Conservation (phyloP, 2,888 invertebrate species). For the Drosophila niveifrons region DNA sequence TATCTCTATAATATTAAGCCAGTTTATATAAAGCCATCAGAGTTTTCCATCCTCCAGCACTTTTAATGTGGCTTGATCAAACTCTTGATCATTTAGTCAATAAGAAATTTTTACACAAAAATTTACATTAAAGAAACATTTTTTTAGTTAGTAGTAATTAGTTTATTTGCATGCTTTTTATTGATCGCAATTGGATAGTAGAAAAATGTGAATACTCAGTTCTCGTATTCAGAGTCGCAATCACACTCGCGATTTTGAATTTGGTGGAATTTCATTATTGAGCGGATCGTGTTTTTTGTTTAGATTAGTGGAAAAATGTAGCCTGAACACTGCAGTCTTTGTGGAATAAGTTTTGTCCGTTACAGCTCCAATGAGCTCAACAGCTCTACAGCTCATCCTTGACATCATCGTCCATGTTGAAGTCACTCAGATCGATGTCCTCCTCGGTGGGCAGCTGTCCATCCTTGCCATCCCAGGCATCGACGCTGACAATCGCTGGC, state of each 20-base stretch:
- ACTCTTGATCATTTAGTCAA: too few species aligned
- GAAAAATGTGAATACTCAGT: constrained; percentile 49
- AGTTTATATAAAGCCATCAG: too few species aligned
- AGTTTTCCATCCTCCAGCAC: too few species aligned
- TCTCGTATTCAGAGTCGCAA: constrained; percentile 55
- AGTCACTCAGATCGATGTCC: constrained; percentile 96
- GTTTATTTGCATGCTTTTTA: constrained; percentile 45
- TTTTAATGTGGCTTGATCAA: too few species aligned
- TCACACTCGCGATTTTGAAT: constrained; percentile 38
- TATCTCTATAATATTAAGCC: too few species aligned
- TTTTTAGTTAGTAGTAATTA: constrained; percentile 22
- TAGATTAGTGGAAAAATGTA: constrained; percentile 23
- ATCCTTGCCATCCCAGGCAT: constrained; percentile 98
- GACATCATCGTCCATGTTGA: constrained; percentile 91
- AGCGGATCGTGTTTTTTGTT: constrained; percentile 6
- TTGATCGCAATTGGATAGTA: constrained; percentile 40
- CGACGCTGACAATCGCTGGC: constrained; percentile 89
- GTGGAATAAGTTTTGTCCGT: constrained; percentile 7
- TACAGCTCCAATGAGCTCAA: not conserved
- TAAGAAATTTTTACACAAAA: too few species aligned
- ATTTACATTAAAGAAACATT: not conserved
- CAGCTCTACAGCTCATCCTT: constrained; percentile 82
- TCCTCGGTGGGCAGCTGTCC: constrained; percentile 92
- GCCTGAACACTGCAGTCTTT: constrained; percentile 47
- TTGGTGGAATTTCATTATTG: constrained; percentile 9